A percentile compares a stretch with the other conserved stretches of the same genome.
phyloP scores from a whole-genome alignment of 2,888 invertebrate genomes.

The Drosophila aldrichi region DNA sequence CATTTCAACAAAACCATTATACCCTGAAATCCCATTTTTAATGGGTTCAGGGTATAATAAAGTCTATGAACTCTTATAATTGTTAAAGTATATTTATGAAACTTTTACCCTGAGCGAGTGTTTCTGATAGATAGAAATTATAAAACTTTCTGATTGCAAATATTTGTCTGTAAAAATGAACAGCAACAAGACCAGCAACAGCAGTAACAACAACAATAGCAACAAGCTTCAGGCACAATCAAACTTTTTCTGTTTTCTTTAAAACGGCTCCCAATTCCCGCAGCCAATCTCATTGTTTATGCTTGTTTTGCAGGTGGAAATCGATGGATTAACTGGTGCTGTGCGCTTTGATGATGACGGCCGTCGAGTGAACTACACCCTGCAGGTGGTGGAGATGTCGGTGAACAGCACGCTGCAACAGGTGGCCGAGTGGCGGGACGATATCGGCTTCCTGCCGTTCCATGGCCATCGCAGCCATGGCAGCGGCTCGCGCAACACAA shows the following conservation, averaged over 20 bases:
- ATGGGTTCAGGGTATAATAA: too few species aligned
- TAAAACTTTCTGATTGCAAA: slow-evolving; percentile 37
- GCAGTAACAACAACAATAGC: not conserved
- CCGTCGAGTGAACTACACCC: slow-evolving; percentile 93
- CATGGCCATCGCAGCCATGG: slow-evolving; percentile 43
- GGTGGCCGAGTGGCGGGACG: slow-evolving; percentile 95
- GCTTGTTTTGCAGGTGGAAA: slow-evolving; percentile 89
- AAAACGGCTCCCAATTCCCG: slow-evolving; percentile 40
- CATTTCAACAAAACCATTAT: too few species aligned
- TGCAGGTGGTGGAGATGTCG: slow-evolving; percentile 97
- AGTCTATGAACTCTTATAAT: slow-evolving; percentile 3
- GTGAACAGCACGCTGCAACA: slow-evolving; percentile 96
- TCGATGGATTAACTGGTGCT: slow-evolving; percentile 95
- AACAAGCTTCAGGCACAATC: not conserved
- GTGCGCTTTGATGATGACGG: slow-evolving; percentile 96
- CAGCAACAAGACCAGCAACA: slow-evolving; percentile 2
- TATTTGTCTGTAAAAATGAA: slow-evolving; percentile 40
- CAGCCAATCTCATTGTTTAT: slow-evolving; percentile 43
- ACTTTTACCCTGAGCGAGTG: slow-evolving; percentile 14
- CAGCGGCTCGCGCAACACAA: slow-evolving; percentile 41
- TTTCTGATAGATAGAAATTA: slow-evolving; percentile 19
- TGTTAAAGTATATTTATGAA: slow-evolving; percentile 25
- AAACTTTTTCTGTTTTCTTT: not conserved
- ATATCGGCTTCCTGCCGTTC: slow-evolving; percentile 90
- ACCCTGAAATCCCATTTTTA: too few species aligned